Conservation (phyloP, 2,113 vertebrate genomes). For the Falcunculus frontatus region DNA sequence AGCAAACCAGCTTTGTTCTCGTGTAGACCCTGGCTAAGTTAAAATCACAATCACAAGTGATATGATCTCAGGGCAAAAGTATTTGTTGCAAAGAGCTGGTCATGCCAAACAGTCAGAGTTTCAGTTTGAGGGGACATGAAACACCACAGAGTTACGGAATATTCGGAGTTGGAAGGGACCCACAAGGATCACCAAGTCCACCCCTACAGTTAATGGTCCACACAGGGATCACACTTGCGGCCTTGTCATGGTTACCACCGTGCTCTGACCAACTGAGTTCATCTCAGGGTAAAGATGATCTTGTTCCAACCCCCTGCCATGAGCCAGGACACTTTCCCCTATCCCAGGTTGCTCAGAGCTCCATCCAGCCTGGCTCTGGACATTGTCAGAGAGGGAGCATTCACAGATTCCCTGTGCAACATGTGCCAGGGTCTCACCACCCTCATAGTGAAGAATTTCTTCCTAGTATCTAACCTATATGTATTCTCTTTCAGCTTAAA, state of each 20-base stretch:
- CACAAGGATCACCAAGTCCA: too few relatives aligned
- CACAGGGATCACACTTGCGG: not conserved
- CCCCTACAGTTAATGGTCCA: not conserved
- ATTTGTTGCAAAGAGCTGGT: not conserved
- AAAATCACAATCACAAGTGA: not conserved
- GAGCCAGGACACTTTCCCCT: not conserved
- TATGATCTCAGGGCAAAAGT: not conserved
- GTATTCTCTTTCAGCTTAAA: not conserved
- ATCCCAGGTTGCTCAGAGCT: not conserved
- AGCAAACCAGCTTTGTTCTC: not conserved
- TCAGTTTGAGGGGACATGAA: not conserved
- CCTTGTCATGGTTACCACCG: not conserved
- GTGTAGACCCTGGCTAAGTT: not conserved
- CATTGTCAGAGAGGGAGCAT: not conserved
- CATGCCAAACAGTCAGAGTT: not conserved
- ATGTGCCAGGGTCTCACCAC: not conserved
- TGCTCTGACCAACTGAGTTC: not conserved
- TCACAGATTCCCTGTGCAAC: not conserved
- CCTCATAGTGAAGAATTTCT: not conserved
- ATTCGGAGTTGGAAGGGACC: too few relatives aligned
- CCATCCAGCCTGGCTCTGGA: not conserved
- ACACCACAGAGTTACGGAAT: not conserved
- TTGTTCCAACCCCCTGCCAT: not conserved
- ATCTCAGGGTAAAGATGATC: not conserved
- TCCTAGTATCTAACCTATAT: not conserved